phyloP scores from a whole-genome alignment of 2,888 invertebrate genomes.

The Clusia tigrina region DNA sequence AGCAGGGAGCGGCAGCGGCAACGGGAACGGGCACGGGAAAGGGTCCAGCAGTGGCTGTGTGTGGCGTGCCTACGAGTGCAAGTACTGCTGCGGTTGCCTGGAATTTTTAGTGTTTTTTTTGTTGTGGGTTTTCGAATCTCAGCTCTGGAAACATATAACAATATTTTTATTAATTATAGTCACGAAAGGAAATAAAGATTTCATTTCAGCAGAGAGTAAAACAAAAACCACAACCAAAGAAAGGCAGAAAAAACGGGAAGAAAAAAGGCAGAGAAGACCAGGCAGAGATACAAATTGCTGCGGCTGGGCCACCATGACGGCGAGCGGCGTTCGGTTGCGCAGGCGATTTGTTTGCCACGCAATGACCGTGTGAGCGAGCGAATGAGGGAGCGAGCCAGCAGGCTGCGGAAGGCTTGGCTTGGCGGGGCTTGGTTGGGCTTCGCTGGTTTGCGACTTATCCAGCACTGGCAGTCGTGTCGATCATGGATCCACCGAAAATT shows the following conservation, averaged over 20 bases:
- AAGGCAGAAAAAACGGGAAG: slow-evolving; percentile 1
- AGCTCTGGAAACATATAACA: slow-evolving; percentile 14
- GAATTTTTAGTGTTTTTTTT: slow-evolving; percentile 14
- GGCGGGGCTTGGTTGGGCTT: neutral
- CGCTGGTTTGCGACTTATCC: neutral
- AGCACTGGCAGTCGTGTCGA: slow-evolving; percentile 20
- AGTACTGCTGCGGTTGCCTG: slow-evolving; percentile 14
- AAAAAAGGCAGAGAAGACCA: neutral
- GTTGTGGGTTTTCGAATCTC: neutral
- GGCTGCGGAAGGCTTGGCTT: neutral
- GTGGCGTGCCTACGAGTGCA: neutral
- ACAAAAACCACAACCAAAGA: slow-evolving; percentile 22
- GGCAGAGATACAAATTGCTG: slow-evolving; percentile 7
- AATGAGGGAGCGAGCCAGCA: too few relatives aligned
- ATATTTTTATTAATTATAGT: slow-evolving; percentile 57
- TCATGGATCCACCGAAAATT: slow-evolving; percentile 25
- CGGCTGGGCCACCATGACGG: slow-evolving; percentile 8
- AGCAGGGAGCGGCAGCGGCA: too few relatives aligned
- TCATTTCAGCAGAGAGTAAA: slow-evolving; percentile 56
- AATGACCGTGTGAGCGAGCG: too few relatives aligned
- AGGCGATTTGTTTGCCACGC: slow-evolving; percentile 25
- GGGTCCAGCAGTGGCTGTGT: neutral
- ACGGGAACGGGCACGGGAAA: neutral
- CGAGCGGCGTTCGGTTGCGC: neutral
- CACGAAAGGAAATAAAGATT: slow-evolving; percentile 61